Conservation (phyloP, 2,888 invertebrate species). For the Oligia fasciuncula region DNA sequence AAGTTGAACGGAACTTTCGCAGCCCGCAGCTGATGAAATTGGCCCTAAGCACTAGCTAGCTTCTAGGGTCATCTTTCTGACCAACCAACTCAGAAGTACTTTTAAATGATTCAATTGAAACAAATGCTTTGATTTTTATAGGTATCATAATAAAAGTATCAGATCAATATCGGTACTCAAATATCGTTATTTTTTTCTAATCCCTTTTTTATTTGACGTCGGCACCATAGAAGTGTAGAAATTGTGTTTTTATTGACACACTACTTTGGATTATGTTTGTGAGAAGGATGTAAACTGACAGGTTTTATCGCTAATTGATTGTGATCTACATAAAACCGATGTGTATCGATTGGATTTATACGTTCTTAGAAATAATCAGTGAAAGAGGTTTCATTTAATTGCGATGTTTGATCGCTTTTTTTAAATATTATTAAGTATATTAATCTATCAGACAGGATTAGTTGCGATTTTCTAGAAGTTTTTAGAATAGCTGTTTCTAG, state of each 20-base stretch:
- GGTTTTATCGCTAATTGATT: conserved; percentile 54
- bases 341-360: conserved; percentile 30
- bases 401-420: background rate
- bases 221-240: conserved; percentile 41
- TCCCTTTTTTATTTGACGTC: conserved; percentile 31
- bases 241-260: conserved; percentile 46
- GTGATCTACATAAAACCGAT: conserved; percentile 52
- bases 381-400: conserved; percentile 4
- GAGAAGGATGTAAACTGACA: conserved; percentile 48
- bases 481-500: background rate
- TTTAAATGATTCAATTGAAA: background rate
- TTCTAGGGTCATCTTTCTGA: background rate
- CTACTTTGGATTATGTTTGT: conserved; percentile 45
- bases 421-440: background rate
- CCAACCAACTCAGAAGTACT: too few relatives aligned
- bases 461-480: background rate
- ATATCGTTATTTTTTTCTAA: conserved; percentile 3
- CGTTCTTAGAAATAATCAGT: conserved; percentile 17
- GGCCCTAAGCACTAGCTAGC: background rate
- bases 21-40: too few relatives aligned
- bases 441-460: background rate
- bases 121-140: background rate
- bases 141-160: background rate
- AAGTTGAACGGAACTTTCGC: background rate
- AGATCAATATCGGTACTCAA: conserved; percentile 11